Percentiles rank a stretch among this genome's conserved stretches.
These are phyloP conservation scores for Lagria hirta DNA, from an alignment of 2,888 invertebrate species.

Conservation along the genomic window DNA sequence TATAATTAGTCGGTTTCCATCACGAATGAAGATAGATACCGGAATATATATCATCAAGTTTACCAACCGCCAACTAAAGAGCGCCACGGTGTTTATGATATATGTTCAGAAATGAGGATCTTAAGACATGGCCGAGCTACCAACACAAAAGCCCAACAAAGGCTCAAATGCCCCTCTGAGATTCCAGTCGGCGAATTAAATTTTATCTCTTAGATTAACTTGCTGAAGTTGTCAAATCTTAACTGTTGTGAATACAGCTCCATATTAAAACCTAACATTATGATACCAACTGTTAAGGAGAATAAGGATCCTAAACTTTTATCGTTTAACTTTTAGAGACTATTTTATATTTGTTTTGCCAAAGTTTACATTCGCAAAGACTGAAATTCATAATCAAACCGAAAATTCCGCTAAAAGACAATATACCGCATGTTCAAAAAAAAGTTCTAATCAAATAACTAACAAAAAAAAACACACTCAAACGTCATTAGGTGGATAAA, in stretches of 20 bases:
- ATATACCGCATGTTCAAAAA: too few species aligned
- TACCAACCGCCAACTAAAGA: conserved; percentile 22
- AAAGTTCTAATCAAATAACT: too few species aligned
- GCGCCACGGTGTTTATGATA: conserved; percentile 24
- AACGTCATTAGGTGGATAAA: too few species aligned
- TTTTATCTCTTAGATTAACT: conserved; percentile 45
- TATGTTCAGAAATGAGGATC: conserved; percentile 20
- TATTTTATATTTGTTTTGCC: conserved; percentile 23
- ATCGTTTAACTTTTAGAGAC: conserved; percentile 26
- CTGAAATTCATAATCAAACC: too few species aligned
- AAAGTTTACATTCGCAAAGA: too few species aligned
- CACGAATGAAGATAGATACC: conserved; percentile 21
- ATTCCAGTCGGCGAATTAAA: conserved; percentile 41
- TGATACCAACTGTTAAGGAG: conserved; percentile 28
- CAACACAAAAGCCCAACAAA: conserved; percentile 31
- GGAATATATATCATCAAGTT: conserved; percentile 24
- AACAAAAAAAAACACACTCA: too few species aligned
- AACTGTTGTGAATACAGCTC: conserved; percentile 33
- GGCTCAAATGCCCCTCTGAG: conserved; percentile 36
- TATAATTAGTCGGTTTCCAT: conserved; percentile 21
- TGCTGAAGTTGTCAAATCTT: conserved; percentile 43
- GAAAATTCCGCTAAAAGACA: too few species aligned
- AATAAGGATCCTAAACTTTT: conserved; percentile 29
- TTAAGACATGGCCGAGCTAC: conserved; percentile 23
- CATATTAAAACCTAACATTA: conserved; percentile 33